Conservation (phyloP, 2,888 invertebrate species). For the Ctena decussata region DNA sequence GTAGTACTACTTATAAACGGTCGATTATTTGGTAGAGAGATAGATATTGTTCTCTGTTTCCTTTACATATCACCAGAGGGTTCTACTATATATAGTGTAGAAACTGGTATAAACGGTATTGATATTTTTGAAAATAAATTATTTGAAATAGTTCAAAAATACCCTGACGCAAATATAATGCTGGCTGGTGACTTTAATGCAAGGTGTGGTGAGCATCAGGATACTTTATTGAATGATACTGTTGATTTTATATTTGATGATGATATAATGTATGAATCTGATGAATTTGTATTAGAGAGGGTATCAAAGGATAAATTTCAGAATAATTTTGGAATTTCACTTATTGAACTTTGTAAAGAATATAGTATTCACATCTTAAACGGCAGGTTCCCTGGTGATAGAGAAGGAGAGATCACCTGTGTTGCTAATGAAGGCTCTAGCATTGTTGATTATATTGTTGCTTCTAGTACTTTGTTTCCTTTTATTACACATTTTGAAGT, state of each 20-base stretch:
- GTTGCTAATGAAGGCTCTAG: not conserved
- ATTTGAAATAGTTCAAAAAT: not conserved
- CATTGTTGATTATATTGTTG: not conserved
- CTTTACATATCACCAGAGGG: conserved; percentile 14
- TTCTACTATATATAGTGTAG: conserved; percentile 9
- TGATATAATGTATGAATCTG: not conserved
- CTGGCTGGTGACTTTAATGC: not conserved
- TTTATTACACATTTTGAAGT: not conserved
- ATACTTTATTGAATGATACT: not conserved
- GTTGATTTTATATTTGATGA: conserved; percentile 11
- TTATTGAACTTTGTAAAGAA: conserved; percentile 5
- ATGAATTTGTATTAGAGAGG: not conserved
- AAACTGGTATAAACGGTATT: conserved; percentile 7
- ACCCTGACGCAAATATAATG: not conserved
- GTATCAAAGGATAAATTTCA: not conserved
- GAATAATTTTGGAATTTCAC: not conserved
- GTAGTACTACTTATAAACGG: not conserved
- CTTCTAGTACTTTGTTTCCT: not conserved
- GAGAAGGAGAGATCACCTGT: not conserved
- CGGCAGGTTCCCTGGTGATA: conserved; percentile 2
- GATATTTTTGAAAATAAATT: conserved; percentile 14
- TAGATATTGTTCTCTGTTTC: not conserved
- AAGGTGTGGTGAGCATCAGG: not conserved
- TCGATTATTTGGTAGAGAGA: not conserved
- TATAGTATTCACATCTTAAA: conserved; percentile 7